phyloP scores from a whole-genome alignment of 2,113 vertebrate genomes.

The Cynoglossus semilaevis region DNA sequence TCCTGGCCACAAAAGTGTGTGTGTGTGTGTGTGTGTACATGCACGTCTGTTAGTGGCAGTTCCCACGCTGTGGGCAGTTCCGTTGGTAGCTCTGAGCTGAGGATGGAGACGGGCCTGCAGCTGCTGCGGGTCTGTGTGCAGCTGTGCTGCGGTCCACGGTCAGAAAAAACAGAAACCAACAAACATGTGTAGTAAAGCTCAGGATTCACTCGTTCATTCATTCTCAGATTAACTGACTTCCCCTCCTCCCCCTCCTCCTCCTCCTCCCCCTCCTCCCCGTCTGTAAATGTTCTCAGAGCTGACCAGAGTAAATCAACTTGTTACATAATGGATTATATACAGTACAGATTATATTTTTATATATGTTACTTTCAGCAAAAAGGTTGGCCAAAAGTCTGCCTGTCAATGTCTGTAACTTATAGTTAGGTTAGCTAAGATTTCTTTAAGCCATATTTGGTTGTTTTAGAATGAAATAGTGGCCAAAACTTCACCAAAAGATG shows the following conservation, averaged over 20 bases:
- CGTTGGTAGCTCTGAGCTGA: conserved; percentile 54
- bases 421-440: too few relatives aligned
- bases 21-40: conserved; percentile 11
- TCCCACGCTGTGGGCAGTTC: conserved; percentile 67
- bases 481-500: too few relatives aligned
- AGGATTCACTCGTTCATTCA: conserved; percentile 4
- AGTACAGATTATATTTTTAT: too few relatives aligned
- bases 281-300: not conserved
- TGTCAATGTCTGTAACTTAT: too few relatives aligned
- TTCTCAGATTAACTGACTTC: conserved; percentile 1
- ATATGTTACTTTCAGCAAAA: too few relatives aligned
- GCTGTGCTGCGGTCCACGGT: conserved; percentile 31
- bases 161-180: conserved; percentile 40
- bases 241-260: not conserved
- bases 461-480: too few relatives aligned
- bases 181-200: conserved; percentile 20
- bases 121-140: conserved; percentile 54
- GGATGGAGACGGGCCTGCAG: conserved; percentile 65
- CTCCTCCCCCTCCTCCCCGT: too few relatives aligned
- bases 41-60: conserved; percentile 44
- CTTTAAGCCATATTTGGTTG: too few relatives aligned
- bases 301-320: too few relatives aligned
- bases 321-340: too few relatives aligned
- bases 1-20: conserved; percentile 16
- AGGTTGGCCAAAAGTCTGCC: too few relatives aligned